A percentile compares a stretch with the other conserved stretches of the same genome.
phyloP scores from a whole-genome alignment of 2,888 invertebrate species.

The Aphodius sticticus region DNA sequence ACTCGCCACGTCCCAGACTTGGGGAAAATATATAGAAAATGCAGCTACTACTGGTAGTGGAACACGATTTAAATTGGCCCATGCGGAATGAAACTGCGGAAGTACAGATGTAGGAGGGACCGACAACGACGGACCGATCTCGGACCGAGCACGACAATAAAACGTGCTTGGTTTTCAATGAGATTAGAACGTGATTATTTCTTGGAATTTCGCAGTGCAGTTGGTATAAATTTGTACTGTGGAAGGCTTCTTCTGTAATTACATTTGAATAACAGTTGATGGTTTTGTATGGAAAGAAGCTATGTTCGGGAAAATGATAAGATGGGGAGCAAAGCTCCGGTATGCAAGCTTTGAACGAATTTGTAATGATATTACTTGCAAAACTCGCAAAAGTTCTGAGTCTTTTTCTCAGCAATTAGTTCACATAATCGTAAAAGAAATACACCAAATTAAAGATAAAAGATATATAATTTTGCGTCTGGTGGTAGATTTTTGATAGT shows the following conservation, averaged over 20 bases:
- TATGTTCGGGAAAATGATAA: neutral
- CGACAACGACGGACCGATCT: neutral
- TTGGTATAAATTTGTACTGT: neutral
- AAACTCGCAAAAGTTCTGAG: too few species aligned
- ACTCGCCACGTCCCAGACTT: neutral
- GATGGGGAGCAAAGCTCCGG: too few species aligned
- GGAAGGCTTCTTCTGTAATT: neutral
- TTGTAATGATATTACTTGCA: too few species aligned
- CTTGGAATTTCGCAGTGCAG: neutral
- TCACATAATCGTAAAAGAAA: too few species aligned
- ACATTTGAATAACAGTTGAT: neutral
- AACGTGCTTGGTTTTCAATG: neutral
- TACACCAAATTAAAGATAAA: too few species aligned
- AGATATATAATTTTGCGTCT: too few species aligned
- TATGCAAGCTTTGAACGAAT: too few species aligned
- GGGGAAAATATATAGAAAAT: neutral
- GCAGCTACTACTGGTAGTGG: neutral
- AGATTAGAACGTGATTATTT: slow-evolving; percentile 4
- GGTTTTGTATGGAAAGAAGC: neutral
- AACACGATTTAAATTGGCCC: slow-evolving; percentile 4
- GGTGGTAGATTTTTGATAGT: too few species aligned
- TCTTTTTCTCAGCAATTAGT: too few species aligned
- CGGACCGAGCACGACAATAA: neutral
- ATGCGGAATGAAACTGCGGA: neutral
- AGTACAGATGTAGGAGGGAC: neutral